Conservation (phyloP, 2,113 vertebrate genomes). For the Paramormyrops kingsleyae region DNA sequence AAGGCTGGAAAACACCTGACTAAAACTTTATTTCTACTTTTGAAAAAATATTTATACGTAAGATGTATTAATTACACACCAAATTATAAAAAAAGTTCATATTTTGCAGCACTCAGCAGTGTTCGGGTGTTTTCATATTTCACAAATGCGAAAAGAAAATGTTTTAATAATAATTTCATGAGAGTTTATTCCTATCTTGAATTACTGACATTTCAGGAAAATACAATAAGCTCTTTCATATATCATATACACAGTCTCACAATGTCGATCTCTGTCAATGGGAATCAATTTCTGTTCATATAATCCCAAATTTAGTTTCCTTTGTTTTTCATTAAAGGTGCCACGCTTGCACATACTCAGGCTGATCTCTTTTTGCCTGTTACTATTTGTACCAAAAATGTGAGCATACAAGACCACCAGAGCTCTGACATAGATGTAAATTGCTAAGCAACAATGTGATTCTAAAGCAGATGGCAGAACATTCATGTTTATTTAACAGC, state of each 20-base stretch:
- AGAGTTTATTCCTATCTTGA: not conserved
- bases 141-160: not conserved
- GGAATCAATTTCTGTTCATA: not conserved
- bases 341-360: not conserved
- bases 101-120: not conserved
- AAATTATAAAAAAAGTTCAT: not conserved
- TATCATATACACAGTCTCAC: not conserved
- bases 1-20: not conserved
- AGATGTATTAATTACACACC: not conserved
- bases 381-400: conserved; percentile 12
- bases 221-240: not conserved
- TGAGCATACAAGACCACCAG: conserved; percentile 31
- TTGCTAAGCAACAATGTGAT: conserved; percentile 56
- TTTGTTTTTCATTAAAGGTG: not conserved
- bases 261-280: not conserved
- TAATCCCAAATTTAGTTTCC: not conserved
- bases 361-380: not conserved
- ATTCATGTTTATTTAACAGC: conserved; percentile 60
- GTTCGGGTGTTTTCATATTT: not conserved
- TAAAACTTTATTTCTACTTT: not conserved
- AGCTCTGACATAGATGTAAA: conserved; percentile 43
- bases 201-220: not conserved
- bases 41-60: not conserved
- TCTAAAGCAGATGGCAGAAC: conserved; percentile 51
- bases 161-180: not conserved